Evolutionary conservation across 2,797 vertebrate genomes (phyloP).

Genomic region (Pyrocephalus nanus): DNA sequence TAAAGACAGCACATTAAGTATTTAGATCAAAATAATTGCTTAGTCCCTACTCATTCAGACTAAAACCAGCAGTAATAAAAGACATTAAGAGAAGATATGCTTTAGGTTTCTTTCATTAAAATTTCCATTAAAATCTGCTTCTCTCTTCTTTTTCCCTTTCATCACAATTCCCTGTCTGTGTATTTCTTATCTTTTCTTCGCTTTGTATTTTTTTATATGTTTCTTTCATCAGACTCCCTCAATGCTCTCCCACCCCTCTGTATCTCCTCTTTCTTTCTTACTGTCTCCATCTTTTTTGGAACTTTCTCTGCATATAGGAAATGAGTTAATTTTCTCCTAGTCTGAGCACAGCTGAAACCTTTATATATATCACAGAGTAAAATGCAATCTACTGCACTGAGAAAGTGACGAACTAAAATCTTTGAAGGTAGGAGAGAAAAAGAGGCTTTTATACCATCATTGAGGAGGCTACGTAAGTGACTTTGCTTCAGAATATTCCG

Average conservation of each 20-base stretch:
- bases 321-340: neutral
- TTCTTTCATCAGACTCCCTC: neutral
- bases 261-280: neutral
- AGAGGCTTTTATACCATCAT: neutral
- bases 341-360: neutral
- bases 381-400: neutral
- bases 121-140: neutral
- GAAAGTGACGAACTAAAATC: neutral
- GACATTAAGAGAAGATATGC: neutral
- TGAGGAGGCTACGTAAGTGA: neutral
- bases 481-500: neutral
- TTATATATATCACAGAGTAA: neutral
- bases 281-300: neutral
- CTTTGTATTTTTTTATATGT: neutral
- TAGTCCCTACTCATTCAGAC: neutral
- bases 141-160: neutral
- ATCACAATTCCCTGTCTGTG: neutral
- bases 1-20: neutral
- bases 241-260: fast-evolving
- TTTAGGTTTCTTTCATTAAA: neutral
- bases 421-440: neutral
- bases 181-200: neutral
- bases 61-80: neutral
- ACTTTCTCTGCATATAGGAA: neutral
- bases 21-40: neutral